phyloP scores from a whole-genome alignment of 2,113 vertebrate genomes.

The Isichthys henryi region DNA sequence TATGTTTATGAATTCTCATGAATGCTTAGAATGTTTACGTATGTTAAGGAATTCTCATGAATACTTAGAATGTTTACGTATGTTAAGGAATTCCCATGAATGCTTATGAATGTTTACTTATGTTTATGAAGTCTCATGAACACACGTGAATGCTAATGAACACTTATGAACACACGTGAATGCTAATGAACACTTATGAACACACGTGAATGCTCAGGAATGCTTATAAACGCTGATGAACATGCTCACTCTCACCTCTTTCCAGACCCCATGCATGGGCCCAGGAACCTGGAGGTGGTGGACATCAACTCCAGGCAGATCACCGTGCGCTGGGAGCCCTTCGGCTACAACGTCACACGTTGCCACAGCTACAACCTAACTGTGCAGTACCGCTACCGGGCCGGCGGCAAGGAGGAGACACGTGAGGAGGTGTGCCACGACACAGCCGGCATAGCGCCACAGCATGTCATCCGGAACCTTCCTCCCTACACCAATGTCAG shows the following conservation, averaged over 20 bases:
- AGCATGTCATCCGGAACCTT: constrained; percentile 79
- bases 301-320: constrained; percentile 86
- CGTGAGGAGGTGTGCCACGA: constrained; percentile 84
- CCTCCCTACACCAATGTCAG: constrained; percentile 90
- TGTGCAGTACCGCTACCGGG: constrained; percentile 77
- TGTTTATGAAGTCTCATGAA: neutral
- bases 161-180: neutral
- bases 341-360: constrained; percentile 92
- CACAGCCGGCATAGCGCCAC: constrained; percentile 63
- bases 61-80: too few species aligned
- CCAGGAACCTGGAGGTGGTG: constrained; percentile 73
- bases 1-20: neutral
- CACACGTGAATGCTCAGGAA: neutral
- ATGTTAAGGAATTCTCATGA: too few species aligned
- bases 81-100: too few species aligned
- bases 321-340: constrained; percentile 86
- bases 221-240: neutral
- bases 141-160: neutral
- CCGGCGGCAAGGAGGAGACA: constrained; percentile 71
- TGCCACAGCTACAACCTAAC: constrained; percentile 93
- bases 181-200: neutral
- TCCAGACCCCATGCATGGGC: constrained; percentile 90
- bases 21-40: too few species aligned
- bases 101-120: neutral
- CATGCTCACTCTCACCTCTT: neutral